phyloP scores from a whole-genome alignment of 1,140 invertebrate genomes.

The Drosophila pectinifera region DNA sequence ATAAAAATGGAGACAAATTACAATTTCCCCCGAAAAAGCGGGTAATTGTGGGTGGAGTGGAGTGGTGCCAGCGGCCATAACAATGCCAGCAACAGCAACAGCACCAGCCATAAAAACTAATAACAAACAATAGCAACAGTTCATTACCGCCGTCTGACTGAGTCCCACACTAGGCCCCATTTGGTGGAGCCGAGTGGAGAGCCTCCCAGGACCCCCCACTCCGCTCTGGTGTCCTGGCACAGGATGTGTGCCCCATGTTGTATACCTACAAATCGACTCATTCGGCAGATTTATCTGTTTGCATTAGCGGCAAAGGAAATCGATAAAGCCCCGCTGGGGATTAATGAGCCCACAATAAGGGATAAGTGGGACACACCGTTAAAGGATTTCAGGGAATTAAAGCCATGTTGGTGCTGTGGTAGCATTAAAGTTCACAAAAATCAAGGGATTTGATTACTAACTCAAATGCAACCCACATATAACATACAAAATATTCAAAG shows the following conservation, averaged over 20 bases:
- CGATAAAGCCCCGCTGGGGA: constrained; percentile 61
- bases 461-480: too few species aligned
- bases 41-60: constrained; percentile 25
- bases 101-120: constrained; percentile 76
- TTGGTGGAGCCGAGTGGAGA: constrained; percentile 11
- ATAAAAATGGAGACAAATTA: constrained; percentile 84
- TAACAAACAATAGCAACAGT: constrained; percentile 82
- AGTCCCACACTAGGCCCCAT: constrained; percentile 51
- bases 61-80: constrained; percentile 25
- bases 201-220: constrained; percentile 16
- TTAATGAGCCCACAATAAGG: constrained; percentile 23
- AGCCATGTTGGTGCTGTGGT: neutral
- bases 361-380: constrained; percentile 33
- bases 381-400: constrained; percentile 22
- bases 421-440: neutral
- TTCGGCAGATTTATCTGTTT: constrained; percentile 76
- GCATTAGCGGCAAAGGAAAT: constrained; percentile 75
- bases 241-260: constrained; percentile 15
- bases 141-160: constrained; percentile 60
- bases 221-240: constrained; percentile 10
- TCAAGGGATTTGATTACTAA: neutral
- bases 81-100: constrained; percentile 18
- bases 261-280: constrained; percentile 74
- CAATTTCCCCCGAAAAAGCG: constrained; percentile 38
- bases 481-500: neutral